Conservation (phyloP, 1,140 invertebrate species). For the Lysiphlebus fabarum region DNA sequence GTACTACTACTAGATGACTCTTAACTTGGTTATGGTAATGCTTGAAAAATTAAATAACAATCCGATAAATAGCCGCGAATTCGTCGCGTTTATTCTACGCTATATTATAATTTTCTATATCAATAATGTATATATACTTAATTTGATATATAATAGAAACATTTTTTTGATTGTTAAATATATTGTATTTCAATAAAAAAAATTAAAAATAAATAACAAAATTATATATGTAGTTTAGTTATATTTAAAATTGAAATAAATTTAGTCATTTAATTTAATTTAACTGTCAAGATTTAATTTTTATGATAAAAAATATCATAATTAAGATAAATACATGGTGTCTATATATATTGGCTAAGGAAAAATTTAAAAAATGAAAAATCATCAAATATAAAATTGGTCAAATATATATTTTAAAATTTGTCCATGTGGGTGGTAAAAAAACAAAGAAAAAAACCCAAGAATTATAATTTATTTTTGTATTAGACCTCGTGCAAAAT, state of each 20-base stretch:
- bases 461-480: slow-evolving; percentile 22
- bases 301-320: too few species aligned
- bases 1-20: too few species aligned
- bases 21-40: not conserved
- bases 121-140: not conserved
- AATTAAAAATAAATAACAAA: too few species aligned
- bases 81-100: slow-evolving; percentile 16
- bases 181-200: not conserved
- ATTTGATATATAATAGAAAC: slow-evolving; percentile 3
- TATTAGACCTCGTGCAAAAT: slow-evolving; percentile 25
- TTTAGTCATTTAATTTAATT: too few species aligned
- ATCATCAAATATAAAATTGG: slow-evolving; percentile 28
- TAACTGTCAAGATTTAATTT: too few species aligned
- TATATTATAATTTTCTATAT: not conserved
- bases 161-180: not conserved
- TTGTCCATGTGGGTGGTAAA: slow-evolving; percentile 23
- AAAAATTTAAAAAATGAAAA: slow-evolving; percentile 26
- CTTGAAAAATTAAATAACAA: slow-evolving; percentile 4
- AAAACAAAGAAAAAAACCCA: slow-evolving; percentile 23
- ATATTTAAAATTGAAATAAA: too few species aligned
- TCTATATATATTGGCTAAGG: slow-evolving; percentile 15
- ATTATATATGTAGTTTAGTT: too few species aligned
- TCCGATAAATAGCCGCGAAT: slow-evolving; percentile 13
- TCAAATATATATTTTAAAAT: slow-evolving; percentile 12
- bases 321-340: too few species aligned